A percentile compares a stretch with the other conserved stretches of the same genome.
These are phyloP conservation scores for Lepus oiostolus DNA, from an alignment of 2,797 vertebrate species.

Conservation along the genomic window DNA sequence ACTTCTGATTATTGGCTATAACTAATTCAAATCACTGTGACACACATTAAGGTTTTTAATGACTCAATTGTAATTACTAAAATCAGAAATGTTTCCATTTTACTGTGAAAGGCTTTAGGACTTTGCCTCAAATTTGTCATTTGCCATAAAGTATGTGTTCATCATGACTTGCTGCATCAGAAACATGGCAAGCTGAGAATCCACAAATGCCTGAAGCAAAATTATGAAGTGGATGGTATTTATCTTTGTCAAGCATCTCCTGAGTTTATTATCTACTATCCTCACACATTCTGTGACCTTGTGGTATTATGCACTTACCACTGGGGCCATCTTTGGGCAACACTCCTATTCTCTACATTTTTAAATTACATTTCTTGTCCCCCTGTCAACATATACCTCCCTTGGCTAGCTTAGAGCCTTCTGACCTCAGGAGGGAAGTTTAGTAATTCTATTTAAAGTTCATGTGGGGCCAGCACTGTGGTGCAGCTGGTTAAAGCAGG, in stretches of 20 bases:
- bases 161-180: background rate
- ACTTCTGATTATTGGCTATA: background rate
- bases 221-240: background rate
- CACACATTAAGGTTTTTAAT: background rate
- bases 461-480: background rate
- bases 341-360: background rate
- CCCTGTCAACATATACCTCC: background rate
- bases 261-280: background rate
- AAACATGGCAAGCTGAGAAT: background rate
- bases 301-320: background rate
- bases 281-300: background rate
- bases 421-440: background rate
- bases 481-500: too few relatives aligned
- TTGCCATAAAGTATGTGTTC: too few relatives aligned
- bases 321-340: too few relatives aligned
- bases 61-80: background rate
- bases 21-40: background rate
- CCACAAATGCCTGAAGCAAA: background rate
- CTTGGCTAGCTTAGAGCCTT: background rate
- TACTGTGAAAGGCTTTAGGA: background rate
- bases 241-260: background rate
- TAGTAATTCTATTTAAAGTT: background rate
- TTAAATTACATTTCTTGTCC: background rate
- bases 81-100: background rate
- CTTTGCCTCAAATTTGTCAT: background rate